Conservation (phyloP, 2,888 invertebrate genomes). For the Auanema sp. region DNA sequence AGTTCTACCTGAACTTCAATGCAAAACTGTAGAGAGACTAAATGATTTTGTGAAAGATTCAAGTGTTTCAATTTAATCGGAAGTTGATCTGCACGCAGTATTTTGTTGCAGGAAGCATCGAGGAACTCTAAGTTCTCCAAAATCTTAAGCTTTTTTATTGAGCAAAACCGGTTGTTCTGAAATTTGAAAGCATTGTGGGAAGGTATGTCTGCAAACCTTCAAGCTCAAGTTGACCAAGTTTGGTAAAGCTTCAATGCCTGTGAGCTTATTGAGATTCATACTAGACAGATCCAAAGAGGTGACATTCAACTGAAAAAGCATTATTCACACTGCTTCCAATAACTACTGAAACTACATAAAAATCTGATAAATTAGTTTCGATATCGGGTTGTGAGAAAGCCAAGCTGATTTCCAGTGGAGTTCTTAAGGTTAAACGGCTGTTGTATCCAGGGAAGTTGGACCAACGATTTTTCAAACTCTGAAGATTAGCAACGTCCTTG, state of each 20-base stretch:
- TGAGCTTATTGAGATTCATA: slow-evolving; percentile 43
- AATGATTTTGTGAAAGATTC: slow-evolving; percentile 35
- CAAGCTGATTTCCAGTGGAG: slow-evolving; percentile 47
- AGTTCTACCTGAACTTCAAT: slow-evolving; percentile 30
- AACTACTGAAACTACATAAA: slow-evolving; percentile 14
- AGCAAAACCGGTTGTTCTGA: slow-evolving; percentile 44
- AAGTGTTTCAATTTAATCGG: slow-evolving; percentile 39
- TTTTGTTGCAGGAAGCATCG: slow-evolving; percentile 46
- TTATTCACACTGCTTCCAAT: too few species aligned
- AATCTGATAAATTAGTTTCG: slow-evolving; percentile 5
- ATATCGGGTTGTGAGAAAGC: slow-evolving; percentile 30
- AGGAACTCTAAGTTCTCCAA: slow-evolving; percentile 38
- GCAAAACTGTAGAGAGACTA: slow-evolving; percentile 36
- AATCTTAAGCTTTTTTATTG: slow-evolving; percentile 42
- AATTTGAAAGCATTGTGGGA: slow-evolving; percentile 5
- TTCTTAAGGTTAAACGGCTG: slow-evolving; percentile 22
- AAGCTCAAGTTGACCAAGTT: slow-evolving; percentile 39
- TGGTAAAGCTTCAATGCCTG: slow-evolving; percentile 46
- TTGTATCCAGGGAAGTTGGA: background rate
- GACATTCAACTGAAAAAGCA: slow-evolving; percentile 30
- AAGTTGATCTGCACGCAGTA: slow-evolving; percentile 48
- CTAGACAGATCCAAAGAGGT: slow-evolving; percentile 46
- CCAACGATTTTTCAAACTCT: slow-evolving; percentile 3
- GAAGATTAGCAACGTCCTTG: background rate
- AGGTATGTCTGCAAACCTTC: background rate